Conservation (phyloP, 2,888 invertebrate species). For the Aporophyla nigra region DNA sequence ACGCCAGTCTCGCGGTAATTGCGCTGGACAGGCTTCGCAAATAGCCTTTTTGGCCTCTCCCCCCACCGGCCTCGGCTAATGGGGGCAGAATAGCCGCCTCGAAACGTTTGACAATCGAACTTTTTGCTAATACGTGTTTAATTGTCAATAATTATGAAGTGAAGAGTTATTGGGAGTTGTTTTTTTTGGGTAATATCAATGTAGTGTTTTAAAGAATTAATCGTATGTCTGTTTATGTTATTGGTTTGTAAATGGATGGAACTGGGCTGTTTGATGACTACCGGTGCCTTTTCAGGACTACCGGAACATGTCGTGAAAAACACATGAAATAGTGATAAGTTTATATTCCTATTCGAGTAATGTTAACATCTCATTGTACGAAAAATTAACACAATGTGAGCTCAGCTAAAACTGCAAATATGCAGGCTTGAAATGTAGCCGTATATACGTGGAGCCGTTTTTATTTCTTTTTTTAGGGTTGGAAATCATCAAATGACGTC, state of each 20-base stretch:
- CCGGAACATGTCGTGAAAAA: neutral
- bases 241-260: neutral
- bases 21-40: conserved; percentile 67
- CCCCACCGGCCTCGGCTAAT: conserved; percentile 59
- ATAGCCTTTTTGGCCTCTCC: conserved; percentile 69
- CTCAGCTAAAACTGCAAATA: too few species aligned
- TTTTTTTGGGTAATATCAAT: neutral
- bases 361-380: too few species aligned
- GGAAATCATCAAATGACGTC: too few species aligned
- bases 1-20: conserved; percentile 82
- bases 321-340: too few species aligned
- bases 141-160: conserved; percentile 39
- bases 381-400: too few species aligned
- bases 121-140: conserved; percentile 46
- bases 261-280: neutral
- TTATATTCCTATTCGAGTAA: too few species aligned
- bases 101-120: conserved; percentile 26
- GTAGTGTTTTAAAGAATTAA: neutral
- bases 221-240: neutral
- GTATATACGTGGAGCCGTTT: too few species aligned
- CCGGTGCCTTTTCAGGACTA: neutral
- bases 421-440: too few species aligned
- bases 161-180: conserved; percentile 8
- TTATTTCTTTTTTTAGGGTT: too few species aligned
- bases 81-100: conserved; percentile 52